Evolutionary conservation across 2,797 vertebrate genomes (phyloP).

Genomic region (Sebastes matsubarae): DNA sequence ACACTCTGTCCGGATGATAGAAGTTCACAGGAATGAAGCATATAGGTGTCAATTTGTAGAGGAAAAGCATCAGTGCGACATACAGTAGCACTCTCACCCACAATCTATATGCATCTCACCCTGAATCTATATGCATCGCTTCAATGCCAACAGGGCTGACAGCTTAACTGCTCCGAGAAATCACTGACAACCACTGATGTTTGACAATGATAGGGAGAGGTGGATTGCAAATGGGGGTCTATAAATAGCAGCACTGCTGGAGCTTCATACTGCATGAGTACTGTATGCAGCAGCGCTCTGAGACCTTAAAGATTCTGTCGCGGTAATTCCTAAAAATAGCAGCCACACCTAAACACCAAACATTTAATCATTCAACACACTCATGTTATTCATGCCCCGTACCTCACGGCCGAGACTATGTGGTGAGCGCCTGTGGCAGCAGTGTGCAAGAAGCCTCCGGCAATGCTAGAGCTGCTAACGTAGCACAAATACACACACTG

Average conservation of each 20-base stretch:
- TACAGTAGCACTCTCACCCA: constrained; percentile 35
- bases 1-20: constrained; percentile 25
- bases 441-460: no score
- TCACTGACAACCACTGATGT: constrained; percentile 55
- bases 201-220: constrained; percentile 54
- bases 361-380: not conserved
- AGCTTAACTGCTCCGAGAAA: constrained; percentile 54
- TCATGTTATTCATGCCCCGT: no score
- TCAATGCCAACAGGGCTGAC: constrained; percentile 34
- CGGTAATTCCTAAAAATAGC: constrained; percentile 7
- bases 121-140: constrained; percentile 53
- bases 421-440: no score
- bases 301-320: constrained; percentile 6
- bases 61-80: constrained; percentile 10
- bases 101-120: constrained; percentile 38
- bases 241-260: constrained; percentile 52
- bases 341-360: not conserved
- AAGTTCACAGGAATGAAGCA: constrained; percentile 62
- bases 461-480: no score
- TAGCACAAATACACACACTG: no score
- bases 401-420: no score
- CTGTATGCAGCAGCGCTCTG: not conserved
- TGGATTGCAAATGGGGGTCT: constrained; percentile 41
- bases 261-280: constrained; percentile 27
- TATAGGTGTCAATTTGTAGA: constrained; percentile 43